A percentile compares a stretch with the other conserved stretches of the same genome.
Evolutionary conservation across 2,113 vertebrate species (phyloP).

Genomic region (Prionailurus bengalensis): DNA sequence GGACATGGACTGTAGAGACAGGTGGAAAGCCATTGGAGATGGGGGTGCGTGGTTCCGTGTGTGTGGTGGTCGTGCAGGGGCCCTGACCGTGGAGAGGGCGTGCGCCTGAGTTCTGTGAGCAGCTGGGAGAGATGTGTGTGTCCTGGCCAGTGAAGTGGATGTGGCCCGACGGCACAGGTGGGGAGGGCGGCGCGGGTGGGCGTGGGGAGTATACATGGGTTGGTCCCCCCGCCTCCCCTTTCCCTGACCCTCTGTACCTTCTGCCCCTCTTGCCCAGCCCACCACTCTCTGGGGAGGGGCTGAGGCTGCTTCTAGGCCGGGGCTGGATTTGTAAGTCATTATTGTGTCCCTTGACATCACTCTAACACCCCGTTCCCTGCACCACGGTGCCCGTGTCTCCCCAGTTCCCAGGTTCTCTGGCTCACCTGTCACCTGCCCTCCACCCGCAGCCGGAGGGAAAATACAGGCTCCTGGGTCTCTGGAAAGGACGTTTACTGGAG

Average conservation of each 20-base stretch:
- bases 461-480: background rate
- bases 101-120: too few relatives aligned
- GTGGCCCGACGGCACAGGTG: accelerated
- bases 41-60: background rate
- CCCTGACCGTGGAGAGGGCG: background rate
- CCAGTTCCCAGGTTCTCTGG: background rate
- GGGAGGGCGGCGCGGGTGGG: too few relatives aligned
- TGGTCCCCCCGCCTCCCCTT: accelerated
- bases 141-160: background rate
- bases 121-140: background rate
- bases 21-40: background rate
- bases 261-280: too few relatives aligned
- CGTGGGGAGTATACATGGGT: accelerated
- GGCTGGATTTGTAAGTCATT: background rate
- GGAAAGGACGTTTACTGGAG: background rate
- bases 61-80: background rate
- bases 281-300: background rate
- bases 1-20: background rate
- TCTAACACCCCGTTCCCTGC: background rate
- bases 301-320: background rate
- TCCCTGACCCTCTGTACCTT: background rate
- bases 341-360: background rate
- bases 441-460: background rate
- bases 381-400: accelerated
- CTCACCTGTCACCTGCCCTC: accelerated